These are phyloP conservation scores for Melanotaenia nigrans DNA, from an alignment of 2,797 vertebrate genomes.

Conservation along the genomic window DNA sequence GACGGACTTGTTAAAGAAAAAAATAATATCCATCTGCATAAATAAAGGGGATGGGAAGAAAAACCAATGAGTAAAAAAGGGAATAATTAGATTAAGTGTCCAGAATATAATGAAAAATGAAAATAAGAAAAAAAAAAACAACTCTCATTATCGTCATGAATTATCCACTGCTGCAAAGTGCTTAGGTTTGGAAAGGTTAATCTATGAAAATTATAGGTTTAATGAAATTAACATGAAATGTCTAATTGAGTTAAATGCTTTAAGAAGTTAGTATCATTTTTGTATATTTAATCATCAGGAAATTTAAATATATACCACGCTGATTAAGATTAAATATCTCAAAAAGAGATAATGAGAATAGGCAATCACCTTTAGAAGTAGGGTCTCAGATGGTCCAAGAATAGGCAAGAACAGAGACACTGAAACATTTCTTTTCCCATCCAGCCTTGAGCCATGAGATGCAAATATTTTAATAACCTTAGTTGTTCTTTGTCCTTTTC, in stretches of 20 bases:
- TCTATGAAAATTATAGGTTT: conserved; percentile 88
- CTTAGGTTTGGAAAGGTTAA: conserved; percentile 88
- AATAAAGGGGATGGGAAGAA: conserved; percentile 31
- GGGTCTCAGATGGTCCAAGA: conserved; percentile 14
- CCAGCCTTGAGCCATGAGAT: conserved; percentile 49
- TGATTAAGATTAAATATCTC: conserved; percentile 88
- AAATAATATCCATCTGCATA: conserved; percentile 57
- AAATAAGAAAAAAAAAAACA: neutral
- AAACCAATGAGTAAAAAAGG: conserved; percentile 25
- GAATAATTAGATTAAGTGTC: conserved; percentile 32
- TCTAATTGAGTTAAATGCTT: conserved; percentile 84
- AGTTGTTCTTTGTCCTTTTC: neutral
- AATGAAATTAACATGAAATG: conserved; percentile 88
- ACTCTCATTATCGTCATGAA: conserved; percentile 22
- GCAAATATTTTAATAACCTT: conserved; percentile 23
- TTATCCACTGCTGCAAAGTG: conserved; percentile 79
- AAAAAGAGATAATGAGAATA: conserved; percentile 65
- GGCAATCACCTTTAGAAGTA: conserved; percentile 47
- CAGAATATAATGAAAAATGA: conserved; percentile 5
- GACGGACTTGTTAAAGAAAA: conserved; percentile 65
- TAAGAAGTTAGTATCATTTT: conserved; percentile 61
- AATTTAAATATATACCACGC: conserved; percentile 75
- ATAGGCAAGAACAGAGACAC: conserved; percentile 11
- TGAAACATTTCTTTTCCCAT: conserved; percentile 7
- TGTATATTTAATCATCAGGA: conserved; percentile 89